Evolutionary conservation across 2,113 vertebrate genomes (phyloP).

Genomic region (Centropus unirufus): DNA sequence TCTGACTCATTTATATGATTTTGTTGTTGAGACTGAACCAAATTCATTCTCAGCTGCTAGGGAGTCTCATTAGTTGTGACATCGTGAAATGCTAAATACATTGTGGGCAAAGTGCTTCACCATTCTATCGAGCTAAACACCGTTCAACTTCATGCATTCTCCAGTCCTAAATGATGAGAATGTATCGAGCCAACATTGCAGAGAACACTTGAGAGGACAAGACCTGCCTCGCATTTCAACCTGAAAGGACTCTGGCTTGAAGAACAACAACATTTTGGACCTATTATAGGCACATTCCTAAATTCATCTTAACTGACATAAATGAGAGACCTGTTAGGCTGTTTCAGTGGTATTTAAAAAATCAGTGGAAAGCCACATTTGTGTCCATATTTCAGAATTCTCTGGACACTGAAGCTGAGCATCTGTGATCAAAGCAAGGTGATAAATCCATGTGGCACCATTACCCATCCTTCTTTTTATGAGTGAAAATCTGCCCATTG

Average conservation of each 20-base stretch:
- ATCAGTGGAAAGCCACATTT: background rate
- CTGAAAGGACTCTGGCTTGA: background rate
- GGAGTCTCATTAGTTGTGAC: background rate
- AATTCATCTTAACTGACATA: background rate
- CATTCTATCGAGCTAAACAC: background rate
- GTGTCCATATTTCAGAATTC: background rate
- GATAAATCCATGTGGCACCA: background rate
- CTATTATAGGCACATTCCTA: background rate
- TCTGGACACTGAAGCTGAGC: background rate
- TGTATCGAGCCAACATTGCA: background rate
- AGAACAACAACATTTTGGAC: background rate
- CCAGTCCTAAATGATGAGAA: background rate
- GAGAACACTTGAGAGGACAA: background rate
- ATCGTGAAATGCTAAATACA: background rate
- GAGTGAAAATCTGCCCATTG: background rate
- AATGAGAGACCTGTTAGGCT: background rate
- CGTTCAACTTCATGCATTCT: background rate
- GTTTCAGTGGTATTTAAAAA: background rate
- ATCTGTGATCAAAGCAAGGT: background rate
- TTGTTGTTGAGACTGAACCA: background rate
- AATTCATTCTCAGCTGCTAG: background rate
- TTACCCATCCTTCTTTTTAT: background rate
- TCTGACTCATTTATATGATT: background rate
- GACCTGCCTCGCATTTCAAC: background rate
- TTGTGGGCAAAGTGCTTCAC: background rate